Conservation (phyloP, 2,797 vertebrate species). For the Cottoperca gobio region DNA sequence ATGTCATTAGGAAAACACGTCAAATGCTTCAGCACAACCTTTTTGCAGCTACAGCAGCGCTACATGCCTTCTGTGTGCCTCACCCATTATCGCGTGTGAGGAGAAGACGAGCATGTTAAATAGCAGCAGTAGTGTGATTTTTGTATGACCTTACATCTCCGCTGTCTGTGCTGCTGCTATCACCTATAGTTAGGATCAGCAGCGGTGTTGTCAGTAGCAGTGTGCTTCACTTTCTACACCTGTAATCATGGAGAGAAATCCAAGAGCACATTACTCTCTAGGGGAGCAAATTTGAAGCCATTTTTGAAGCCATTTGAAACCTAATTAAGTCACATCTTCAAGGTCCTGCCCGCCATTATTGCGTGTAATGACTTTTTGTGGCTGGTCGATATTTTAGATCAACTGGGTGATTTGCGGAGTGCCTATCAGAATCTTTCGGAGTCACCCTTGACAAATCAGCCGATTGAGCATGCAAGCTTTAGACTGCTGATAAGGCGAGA, state of each 20-base stretch:
- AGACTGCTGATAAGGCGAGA: conserved; percentile 85
- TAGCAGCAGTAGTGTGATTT: conserved; percentile 17
- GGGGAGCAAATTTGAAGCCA: conserved; percentile 73
- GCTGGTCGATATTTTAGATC: conserved; percentile 89
- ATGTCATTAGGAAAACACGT: conserved; percentile 58
- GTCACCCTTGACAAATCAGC: conserved; percentile 88
- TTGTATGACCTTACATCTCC: conserved; percentile 6
- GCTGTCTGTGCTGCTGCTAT: conserved; percentile 19
- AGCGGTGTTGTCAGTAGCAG: conserved; percentile 31
- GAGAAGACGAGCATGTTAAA: conserved; percentile 42
- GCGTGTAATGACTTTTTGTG: conserved; percentile 88
- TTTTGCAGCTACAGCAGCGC: conserved; percentile 11
- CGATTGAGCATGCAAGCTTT: conserved; percentile 83
- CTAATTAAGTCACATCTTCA: conserved; percentile 89
- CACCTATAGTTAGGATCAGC: conserved; percentile 27
- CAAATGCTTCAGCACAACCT: conserved; percentile 30
- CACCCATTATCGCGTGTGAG: conserved; percentile 33
- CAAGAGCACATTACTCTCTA: conserved; percentile 61
- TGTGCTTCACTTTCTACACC: conserved; percentile 52
- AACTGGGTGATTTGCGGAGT: conserved; percentile 87
- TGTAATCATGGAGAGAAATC: conserved; percentile 67
- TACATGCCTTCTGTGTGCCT: conserved; percentile 18
- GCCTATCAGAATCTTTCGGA: conserved; percentile 87
- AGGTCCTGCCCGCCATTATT: conserved; percentile 87
- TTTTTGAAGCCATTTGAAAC: conserved; percentile 85